These are phyloP conservation scores for Mesocricetus auratus DNA, from an alignment of 2,113 vertebrate genomes.

Conservation along the genomic window DNA sequence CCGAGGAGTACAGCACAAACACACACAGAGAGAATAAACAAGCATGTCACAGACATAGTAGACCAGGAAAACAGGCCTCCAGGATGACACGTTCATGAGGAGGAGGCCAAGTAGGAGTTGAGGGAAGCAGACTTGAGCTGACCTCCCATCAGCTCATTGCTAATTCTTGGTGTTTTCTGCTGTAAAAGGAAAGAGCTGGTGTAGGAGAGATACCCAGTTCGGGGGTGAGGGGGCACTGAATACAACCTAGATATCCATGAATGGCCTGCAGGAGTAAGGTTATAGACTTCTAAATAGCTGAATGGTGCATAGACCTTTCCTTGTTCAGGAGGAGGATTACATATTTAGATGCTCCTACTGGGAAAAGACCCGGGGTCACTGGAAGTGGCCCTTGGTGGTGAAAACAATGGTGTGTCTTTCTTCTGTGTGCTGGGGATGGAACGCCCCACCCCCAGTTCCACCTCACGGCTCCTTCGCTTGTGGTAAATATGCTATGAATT, in stretches of 20 bases:
- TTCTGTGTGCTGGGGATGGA: neutral
- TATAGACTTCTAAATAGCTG: neutral
- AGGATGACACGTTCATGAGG: neutral
- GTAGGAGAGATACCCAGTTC: neutral
- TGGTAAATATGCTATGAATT: neutral
- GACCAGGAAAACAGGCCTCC: neutral
- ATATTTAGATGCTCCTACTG: neutral
- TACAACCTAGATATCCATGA: neutral
- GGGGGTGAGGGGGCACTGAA: too few relatives aligned
- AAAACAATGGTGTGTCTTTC: neutral
- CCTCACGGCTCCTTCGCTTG: neutral
- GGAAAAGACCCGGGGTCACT: neutral
- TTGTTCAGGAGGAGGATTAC: neutral
- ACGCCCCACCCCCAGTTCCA: neutral
- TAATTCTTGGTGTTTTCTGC: too few relatives aligned
- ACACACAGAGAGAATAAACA: neutral
- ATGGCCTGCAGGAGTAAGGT: neutral
- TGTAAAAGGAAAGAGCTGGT: neutral
- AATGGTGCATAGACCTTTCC: neutral
- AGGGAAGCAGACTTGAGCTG: neutral
- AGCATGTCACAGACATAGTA: neutral
- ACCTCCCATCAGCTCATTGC: fast-evolving
- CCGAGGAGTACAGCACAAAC: too few relatives aligned
- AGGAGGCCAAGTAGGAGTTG: neutral
- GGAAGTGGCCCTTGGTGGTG: neutral